Base-by-base conservation (phyloP, 53 echinoderm and acorn worm genomes). In the Glandiceps talaboti region DNA sequence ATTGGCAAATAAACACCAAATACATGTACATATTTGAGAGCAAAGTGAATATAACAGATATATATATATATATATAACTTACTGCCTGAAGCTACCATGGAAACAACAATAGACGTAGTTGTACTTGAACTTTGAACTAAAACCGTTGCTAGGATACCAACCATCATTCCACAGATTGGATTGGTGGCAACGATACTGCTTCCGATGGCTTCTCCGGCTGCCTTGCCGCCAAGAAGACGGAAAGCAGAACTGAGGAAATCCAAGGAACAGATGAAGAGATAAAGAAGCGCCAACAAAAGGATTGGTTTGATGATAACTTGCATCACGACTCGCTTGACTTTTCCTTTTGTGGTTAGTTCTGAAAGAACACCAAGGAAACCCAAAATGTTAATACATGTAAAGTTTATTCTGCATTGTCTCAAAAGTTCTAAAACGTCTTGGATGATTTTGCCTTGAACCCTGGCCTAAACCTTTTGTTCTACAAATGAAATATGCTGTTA, bases 201-300 rank as follows among this genome's bases (percentile, higher is more conserved):
- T 1, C 82, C 75, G 14, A 92, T 79, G 0, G 87, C 92, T 74
- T 87, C 87, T 73, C 90, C 31, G 6, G 64, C 64, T 6, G 64
- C 20, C 64, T 45, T 45, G 20, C 64, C 64, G 20, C 64, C 64
- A 0, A 99, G 93, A 45, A 99, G 94, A 76, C 99, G 91, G 89
- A 99, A 99, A 26, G 99, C 91, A 73, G 99, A 99, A 73, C 93
- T 99, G 91, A 99, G 93, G 82, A 99, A 78, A 72, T 99, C 99
- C 88, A 99, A 77, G 14, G 99, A 99, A 75, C 99, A 99, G 90
- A 99, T 93, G 88, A 99, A 99, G 82, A 99, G 80, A 79, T 99
- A 99, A 27, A 99, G 94, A 10, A 99, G 84, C 12, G 76, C 80
- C n/a, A 94, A 14, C 81, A 99, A 89, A 74, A 85, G 76, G 73